Evolutionary conservation across 2,797 vertebrate genomes (phyloP), one percentile per base, ranked within the genome.

Genomic region (Rousettus madagascariensis): DNA sequence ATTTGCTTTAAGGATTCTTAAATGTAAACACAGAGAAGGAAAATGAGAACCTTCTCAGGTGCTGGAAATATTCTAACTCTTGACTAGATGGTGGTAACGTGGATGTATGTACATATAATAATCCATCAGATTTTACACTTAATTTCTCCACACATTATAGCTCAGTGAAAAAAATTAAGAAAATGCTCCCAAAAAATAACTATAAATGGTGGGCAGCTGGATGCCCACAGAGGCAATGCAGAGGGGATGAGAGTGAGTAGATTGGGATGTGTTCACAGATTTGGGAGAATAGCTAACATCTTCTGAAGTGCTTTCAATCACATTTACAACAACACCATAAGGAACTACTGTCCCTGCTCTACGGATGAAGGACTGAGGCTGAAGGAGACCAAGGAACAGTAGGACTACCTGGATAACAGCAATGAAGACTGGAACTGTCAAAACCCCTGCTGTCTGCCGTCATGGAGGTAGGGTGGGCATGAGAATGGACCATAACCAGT

Each of bases 1-100:
- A 38, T 38, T 24, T 77, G 38, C 78, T 63, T 90, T 65, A 63
- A 59, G 36, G 9, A 43, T 68, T 88, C 49, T 96, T 90, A 80
- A 92, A 95, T 49, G 24, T 55, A 88, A 92, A 90, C 43, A 30
- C 59, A 89, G 8, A 36, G 30, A 77, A 94, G 28, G 72, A 71
- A 87, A 8, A 90, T 46, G 13, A 91, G 36, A 87, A 6, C 3
- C 17, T 87, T 90, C 33, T 72, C 59, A 49, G 46, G 33, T 91
- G 26, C 41, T 49, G 26, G 10, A 90, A 90, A 59, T 74, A 36
- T 51, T 92, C 28, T 95, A 7, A 79, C 38, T 92, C 72, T 82
- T 95, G 30, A 87, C 38, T 61, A 90, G 43, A n/a, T 71, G 41
- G 80, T 43, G 53, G 20, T 72, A 82, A 90, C 8, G 30, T 6